Percentiles rank a stretch among this genome's conserved stretches.
These are phyloP conservation scores for Euura lappo DNA, from an alignment of 1,140 invertebrate genomes.

Conservation along the genomic window DNA sequence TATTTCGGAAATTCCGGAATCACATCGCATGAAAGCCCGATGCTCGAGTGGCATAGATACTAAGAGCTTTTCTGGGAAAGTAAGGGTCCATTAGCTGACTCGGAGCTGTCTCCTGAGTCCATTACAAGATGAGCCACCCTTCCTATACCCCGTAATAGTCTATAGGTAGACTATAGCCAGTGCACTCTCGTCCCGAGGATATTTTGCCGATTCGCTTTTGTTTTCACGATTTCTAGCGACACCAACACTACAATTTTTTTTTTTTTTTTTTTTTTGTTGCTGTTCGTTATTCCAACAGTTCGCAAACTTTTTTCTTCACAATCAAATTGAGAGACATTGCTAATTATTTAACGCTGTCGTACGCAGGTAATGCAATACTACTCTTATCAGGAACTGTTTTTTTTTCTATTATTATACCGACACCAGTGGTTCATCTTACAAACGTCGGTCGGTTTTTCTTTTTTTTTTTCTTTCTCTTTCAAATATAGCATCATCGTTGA, in stretches of 20 bases:
- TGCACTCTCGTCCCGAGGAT: slow-evolving; percentile 4
- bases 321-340: too few species aligned
- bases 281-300: too few species aligned
- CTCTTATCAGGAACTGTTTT: too few species aligned
- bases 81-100: slow-evolving; percentile 60
- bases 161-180: slow-evolving; percentile 2
- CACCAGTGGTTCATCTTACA: too few species aligned
- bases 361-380: too few species aligned
- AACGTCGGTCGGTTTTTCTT: not conserved
- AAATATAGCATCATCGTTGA: not conserved
- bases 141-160: slow-evolving; percentile 7
- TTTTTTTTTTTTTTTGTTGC: not conserved
- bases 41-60: slow-evolving; percentile 53
- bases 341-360: too few species aligned
- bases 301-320: too few species aligned
- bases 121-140: slow-evolving; percentile 60
- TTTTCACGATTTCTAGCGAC: not conserved
- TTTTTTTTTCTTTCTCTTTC: not conserved
- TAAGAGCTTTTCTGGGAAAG: slow-evolving; percentile 58
- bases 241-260: not conserved
- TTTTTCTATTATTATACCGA: too few species aligned
- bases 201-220: slow-evolving; percentile 7
- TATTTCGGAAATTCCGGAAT: slow-evolving; percentile 46
- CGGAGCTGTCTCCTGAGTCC: slow-evolving; percentile 61
- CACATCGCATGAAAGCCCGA: slow-evolving; percentile 44